Evolutionary conservation across 1,140 invertebrate genomes (phyloP).

Genomic region (Saccostrea echinata): DNA sequence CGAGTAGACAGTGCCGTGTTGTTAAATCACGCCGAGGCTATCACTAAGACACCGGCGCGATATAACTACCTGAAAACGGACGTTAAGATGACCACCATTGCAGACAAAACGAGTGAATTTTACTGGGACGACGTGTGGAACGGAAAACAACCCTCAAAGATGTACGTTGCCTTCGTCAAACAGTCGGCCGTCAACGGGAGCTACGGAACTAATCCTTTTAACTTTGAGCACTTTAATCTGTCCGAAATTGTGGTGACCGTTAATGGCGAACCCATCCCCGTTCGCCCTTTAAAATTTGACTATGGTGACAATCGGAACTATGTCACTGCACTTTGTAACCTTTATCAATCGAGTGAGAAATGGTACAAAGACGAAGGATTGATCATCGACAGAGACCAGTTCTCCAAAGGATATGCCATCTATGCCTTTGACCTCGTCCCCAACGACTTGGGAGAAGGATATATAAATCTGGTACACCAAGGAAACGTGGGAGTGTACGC

Average conservation of each 20-base stretch:
- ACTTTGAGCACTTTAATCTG: constrained; percentile 36
- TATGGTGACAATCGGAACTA: no score
- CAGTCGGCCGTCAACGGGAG: constrained; percentile 45
- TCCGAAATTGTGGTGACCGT: constrained; percentile 8
- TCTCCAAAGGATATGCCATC: not conserved
- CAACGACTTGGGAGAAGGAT: constrained; percentile 38
- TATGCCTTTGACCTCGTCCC: constrained; percentile 34
- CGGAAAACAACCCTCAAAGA: not conserved
- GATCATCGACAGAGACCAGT: no score
- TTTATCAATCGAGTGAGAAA: no score
- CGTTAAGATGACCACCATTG: constrained; percentile 17
- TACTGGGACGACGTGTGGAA: constrained; percentile 33
- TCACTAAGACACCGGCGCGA: not conserved
- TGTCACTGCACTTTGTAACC: no score
- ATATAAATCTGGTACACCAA: constrained; percentile 45
- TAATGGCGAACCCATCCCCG: not conserved
- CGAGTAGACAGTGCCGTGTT: constrained; percentile 39
- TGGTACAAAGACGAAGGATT: no score
- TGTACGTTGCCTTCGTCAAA: constrained; percentile 38
- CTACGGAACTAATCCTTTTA: constrained; percentile 48
- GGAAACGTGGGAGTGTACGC: constrained; percentile 42
- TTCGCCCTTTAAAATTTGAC: no score
- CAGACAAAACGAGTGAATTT: not conserved
- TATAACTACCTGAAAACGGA: constrained; percentile 22
- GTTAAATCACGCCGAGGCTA: constrained; percentile 24